Conservation (phyloP, 2,113 vertebrate species). For the Atlantisia rogersi region DNA sequence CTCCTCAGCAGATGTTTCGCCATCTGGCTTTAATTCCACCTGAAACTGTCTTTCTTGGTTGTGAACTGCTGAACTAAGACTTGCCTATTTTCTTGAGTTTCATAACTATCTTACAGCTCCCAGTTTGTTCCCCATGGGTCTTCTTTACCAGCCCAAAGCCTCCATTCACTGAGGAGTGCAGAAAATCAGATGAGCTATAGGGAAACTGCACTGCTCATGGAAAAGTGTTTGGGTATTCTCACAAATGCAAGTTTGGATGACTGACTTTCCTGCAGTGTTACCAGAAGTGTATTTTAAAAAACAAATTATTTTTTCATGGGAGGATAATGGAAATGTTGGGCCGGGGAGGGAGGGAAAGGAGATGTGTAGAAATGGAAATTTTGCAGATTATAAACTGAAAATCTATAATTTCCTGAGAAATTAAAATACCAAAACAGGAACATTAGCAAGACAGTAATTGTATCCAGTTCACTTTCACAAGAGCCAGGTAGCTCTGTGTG, state of each 20-base stretch:
- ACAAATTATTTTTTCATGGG: neutral
- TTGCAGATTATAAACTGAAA: neutral
- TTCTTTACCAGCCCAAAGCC: neutral
- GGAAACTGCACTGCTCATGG: neutral
- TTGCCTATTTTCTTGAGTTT: neutral
- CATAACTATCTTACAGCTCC: neutral
- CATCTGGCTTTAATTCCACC: neutral
- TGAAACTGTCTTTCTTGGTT: neutral
- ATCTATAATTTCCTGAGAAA: neutral
- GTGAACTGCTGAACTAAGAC: neutral
- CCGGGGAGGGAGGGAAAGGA: accelerated
- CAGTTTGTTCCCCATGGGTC: neutral
- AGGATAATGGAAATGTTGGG: neutral
- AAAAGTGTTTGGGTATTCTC: neutral
- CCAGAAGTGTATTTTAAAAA: neutral
- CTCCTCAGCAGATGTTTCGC: neutral
- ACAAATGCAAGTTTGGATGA: neutral
- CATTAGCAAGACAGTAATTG: neutral
- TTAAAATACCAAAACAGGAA: neutral
- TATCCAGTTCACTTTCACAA: neutral
- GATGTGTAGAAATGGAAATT: neutral
- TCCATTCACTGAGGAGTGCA: neutral
- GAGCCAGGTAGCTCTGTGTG: neutral
- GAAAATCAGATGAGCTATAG: neutral
- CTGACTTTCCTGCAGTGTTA: neutral